phyloP scores from a whole-genome alignment of 2,797 vertebrate species.

The Coregonus ussuriensis region DNA sequence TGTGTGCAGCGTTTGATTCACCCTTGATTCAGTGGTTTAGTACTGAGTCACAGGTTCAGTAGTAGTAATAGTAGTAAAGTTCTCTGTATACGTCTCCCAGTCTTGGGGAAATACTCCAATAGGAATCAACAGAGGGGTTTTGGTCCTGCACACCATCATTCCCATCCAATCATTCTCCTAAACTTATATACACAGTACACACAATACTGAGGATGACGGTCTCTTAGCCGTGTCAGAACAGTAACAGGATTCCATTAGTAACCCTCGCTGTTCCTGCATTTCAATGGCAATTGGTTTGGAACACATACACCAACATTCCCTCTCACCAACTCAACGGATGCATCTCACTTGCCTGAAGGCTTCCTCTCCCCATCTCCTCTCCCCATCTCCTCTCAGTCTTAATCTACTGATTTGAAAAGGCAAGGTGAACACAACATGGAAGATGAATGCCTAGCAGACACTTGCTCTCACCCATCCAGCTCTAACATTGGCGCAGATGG shows the following conservation, averaged over 20 bases:
- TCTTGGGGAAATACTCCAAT: constrained; percentile 29
- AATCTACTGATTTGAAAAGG: background rate
- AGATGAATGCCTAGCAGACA: background rate
- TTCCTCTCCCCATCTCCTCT: background rate
- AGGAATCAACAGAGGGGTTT: constrained; percentile 68
- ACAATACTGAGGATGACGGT: constrained; percentile 1
- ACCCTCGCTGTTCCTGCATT: constrained; percentile 25
- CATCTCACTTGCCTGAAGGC: background rate
- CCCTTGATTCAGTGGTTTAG: constrained; percentile 56
- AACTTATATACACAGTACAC: constrained; percentile 25
- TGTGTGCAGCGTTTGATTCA: constrained; percentile 1
- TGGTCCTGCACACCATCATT: constrained; percentile 69
- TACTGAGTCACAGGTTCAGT: constrained; percentile 63
- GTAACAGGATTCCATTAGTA: constrained; percentile 19
- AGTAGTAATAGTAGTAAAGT: constrained; percentile 14
- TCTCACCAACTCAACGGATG: background rate
- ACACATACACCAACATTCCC: background rate
- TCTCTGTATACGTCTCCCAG: constrained; percentile 21
- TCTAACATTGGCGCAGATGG: background rate
- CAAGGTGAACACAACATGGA: background rate
- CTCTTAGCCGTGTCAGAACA: background rate
- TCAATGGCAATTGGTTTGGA: background rate
- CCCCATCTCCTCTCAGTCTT: background rate
- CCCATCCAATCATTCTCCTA: constrained; percentile 45
- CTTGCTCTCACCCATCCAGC: background rate